Evolutionary conservation across 2,113 vertebrate genomes (phyloP).

Genomic region (Mionectes macconnelli): DNA sequence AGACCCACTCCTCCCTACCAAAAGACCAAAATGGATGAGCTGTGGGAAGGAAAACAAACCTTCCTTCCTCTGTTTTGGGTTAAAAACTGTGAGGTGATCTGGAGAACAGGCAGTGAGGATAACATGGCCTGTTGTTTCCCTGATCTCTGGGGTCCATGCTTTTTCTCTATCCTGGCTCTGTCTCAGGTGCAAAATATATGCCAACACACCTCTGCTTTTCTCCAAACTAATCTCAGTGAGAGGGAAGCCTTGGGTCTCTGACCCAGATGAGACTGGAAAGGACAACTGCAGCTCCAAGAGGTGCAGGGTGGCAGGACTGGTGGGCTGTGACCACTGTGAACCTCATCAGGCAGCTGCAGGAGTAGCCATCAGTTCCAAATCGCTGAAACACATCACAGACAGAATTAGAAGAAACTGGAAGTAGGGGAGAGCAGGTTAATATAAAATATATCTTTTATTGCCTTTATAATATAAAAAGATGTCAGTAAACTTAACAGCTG

Average conservation of each 20-base stretch:
- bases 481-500: not conserved
- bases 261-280: not conserved
- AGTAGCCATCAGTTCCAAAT: not conserved
- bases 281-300: not conserved
- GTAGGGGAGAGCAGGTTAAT: not conserved
- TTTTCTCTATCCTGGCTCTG: not conserved
- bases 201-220: not conserved
- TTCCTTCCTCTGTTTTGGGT: not conserved
- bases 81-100: not conserved
- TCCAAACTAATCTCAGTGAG: not conserved
- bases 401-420: not conserved
- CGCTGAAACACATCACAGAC: not conserved
- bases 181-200: not conserved
- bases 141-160: not conserved
- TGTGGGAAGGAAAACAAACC: not conserved
- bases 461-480: not conserved
- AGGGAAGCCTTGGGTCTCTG: not conserved
- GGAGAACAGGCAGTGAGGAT: not conserved
- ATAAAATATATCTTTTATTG: not conserved
- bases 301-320: not conserved
- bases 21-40: not conserved
- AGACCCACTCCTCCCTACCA: fast-evolving
- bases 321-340: not conserved
- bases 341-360: not conserved
- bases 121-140: fast-evolving